Conservation (phyloP, 2,113 vertebrate species). For the Astur gentilis region DNA sequence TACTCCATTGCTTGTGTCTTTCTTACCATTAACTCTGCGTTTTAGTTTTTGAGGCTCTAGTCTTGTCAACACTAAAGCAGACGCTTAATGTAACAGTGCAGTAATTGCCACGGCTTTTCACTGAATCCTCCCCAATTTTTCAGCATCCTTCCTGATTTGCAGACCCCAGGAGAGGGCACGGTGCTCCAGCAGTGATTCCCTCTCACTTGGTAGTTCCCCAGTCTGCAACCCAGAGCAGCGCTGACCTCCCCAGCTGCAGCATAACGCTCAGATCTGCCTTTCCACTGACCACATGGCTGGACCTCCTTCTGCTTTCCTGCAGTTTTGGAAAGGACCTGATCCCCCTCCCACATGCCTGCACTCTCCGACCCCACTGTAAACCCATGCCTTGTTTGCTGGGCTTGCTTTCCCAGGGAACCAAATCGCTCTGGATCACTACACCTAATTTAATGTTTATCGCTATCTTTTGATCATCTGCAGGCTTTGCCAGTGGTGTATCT, state of each 20-base stretch:
- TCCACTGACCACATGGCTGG: not conserved
- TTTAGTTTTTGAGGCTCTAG: not conserved
- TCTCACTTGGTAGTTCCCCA: not conserved
- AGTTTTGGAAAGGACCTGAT: not conserved
- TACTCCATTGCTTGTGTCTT: not conserved
- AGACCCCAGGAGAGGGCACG: not conserved
- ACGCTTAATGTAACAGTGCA: not conserved
- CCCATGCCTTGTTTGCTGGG: not conserved
- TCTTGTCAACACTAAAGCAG: not conserved
- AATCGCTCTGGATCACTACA: not conserved
- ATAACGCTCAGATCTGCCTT: not conserved
- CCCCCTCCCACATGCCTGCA: rapidly evolving
- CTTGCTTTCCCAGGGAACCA: not conserved
- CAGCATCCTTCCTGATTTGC: not conserved
- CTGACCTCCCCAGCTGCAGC: not conserved
- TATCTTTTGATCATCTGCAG: not conserved
- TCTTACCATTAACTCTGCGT: not conserved
- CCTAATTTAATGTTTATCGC: not conserved
- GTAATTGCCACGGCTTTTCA: not conserved
- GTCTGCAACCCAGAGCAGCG: not conserved
- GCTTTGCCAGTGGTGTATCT: not conserved
- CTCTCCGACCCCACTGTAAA: not conserved
- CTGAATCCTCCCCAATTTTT: not conserved
- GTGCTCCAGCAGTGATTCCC: not conserved
- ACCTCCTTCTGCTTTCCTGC: not conserved